Evolutionary conservation across 2,888 invertebrate species (phyloP).

Genomic region (Lithophane ornitopus): DNA sequence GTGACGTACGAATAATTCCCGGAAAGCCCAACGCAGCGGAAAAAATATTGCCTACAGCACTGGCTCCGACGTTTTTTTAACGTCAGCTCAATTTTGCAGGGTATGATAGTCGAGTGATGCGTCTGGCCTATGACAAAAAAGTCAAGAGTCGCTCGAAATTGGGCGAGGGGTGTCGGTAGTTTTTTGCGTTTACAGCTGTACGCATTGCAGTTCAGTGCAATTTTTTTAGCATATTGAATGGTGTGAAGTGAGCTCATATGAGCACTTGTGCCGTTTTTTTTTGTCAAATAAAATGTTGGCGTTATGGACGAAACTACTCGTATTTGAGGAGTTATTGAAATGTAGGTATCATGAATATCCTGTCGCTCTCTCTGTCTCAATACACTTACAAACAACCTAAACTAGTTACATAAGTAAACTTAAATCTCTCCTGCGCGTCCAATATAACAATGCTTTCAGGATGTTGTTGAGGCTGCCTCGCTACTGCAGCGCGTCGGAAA

Average conservation of each 20-base stretch:
- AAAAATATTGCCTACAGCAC: constrained; percentile 70
- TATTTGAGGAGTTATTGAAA: background rate
- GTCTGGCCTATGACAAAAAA: constrained; percentile 70
- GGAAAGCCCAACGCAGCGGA: constrained; percentile 63
- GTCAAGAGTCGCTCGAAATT: constrained; percentile 60
- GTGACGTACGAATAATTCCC: constrained; percentile 64
- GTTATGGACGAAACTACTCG: background rate
- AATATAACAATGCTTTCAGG: no score
- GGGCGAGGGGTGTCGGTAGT: constrained; percentile 47
- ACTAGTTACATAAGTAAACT: background rate
- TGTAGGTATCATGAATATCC: no score
- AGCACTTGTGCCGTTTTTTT: background rate
- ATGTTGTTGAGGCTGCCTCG: no score
- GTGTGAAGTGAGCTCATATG: background rate
- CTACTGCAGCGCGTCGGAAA: no score
- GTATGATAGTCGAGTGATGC: constrained; percentile 70
- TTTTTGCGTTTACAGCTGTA: constrained; percentile 46
- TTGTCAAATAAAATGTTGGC: background rate
- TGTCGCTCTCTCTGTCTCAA: background rate
- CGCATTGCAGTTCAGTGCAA: constrained; percentile 16
- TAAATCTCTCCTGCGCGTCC: background rate
- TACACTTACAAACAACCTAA: background rate
- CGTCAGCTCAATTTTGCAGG: constrained; percentile 70
- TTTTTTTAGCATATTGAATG: constrained; percentile 32
- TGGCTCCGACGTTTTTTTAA: constrained; percentile 62